Conservation (phyloP, 2,113 vertebrate species). For the Fulmarus glacialis region DNA sequence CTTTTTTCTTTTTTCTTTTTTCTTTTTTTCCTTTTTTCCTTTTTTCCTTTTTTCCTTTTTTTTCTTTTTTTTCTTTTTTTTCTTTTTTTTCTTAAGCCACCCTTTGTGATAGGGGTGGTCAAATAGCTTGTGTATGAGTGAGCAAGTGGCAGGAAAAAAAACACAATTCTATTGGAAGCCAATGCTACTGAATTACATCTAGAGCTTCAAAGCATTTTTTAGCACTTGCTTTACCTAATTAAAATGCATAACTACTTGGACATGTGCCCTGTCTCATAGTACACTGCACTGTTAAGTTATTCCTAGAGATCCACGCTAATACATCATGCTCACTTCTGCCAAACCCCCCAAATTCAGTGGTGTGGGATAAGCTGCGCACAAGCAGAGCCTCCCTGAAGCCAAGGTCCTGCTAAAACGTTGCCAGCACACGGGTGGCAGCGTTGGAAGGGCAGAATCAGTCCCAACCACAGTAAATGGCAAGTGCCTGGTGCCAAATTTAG, state of each 20-base stretch:
- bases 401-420: not conserved
- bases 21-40: not conserved
- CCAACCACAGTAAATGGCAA: not conserved
- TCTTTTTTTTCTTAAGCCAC: not conserved
- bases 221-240: not conserved
- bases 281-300: not conserved
- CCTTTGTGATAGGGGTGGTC: not conserved
- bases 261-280: not conserved
- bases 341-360: not conserved
- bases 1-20: not conserved
- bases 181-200: not conserved
- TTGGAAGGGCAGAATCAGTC: not conserved
- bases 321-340: not conserved
- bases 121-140: not conserved
- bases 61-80: not conserved
- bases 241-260: not conserved
- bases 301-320: not conserved
- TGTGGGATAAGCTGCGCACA: not conserved
- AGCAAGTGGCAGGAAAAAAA: not conserved
- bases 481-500: not conserved
- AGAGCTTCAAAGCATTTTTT: not conserved
- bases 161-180: not conserved
- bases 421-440: fast-evolving
- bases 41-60: no score
- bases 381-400: not conserved